Evolutionary conservation across 2,888 invertebrate species (phyloP), one percentile per base, ranked within the genome.

Genomic region (Ceraclea dissimilis): DNA sequence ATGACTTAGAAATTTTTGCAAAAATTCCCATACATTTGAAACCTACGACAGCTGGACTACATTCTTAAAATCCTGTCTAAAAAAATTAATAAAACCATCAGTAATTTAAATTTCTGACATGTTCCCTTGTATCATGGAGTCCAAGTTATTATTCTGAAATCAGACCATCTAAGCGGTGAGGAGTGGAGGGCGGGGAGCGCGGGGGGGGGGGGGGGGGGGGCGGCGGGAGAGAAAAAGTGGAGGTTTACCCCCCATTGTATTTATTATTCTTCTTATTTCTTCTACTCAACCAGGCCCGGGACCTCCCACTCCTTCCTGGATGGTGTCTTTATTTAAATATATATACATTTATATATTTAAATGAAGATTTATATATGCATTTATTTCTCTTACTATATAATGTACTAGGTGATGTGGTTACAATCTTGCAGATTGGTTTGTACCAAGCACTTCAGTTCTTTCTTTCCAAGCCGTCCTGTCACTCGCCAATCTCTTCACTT

Each of bases 241-340:
- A n/a, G 31, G 11, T 11, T 13, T 4, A 39, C 13, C n/a, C 39
- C 4, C 39, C 39, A 13, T 39, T 39, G 8, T 39, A 39, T 39
- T 39, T 39, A 39, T 39, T 39, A 39, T 39, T 39, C 39, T 39
- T 39, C 39, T 39, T 39, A 39, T 39, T 39, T 39, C 39, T 39
- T 39, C 39, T 39, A 16, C 39, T 39, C 39, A 39, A 39, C 39
- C 39, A 39, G 39, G 4, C 5, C 39, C 39, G 6, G 31, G 8
- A 11, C 31, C 31, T 11, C 31, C 31, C 31, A 31, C 31, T 11
- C 31, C 31, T 8, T 11, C 31, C 31, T 11, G 8, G 11, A 31
- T 11, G 31, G 6, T 11, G 6, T 31, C 31, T 31, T 31, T 11
- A 6, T 31, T 11, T 31, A 11, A 8, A 31, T 6, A 11, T 31